These are phyloP conservation scores for Hesperophylax magnus DNA, from an alignment of 1,140 invertebrate species.

Conservation along the genomic window DNA sequence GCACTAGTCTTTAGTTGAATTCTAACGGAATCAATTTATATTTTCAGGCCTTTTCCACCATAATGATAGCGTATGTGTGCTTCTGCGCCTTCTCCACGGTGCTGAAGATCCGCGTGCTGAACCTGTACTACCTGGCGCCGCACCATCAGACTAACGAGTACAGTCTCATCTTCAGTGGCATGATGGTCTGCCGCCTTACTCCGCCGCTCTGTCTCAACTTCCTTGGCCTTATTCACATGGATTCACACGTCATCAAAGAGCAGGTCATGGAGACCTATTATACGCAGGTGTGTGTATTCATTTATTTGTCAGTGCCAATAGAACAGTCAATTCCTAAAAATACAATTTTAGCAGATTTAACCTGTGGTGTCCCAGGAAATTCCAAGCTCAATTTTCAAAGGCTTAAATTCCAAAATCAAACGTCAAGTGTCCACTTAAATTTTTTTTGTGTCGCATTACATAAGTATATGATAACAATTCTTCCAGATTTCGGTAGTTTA, in stretches of 20 bases:
- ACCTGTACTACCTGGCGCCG: slow-evolving; percentile 97
- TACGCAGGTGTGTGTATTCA: slow-evolving; percentile 78
- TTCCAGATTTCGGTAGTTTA: no score
- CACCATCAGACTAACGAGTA: slow-evolving; percentile 99
- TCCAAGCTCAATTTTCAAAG: no score
- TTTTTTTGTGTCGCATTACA: no score
- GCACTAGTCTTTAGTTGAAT: no score
- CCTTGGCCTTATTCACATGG: slow-evolving; percentile 97
- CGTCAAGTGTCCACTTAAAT: no score
- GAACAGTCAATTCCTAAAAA: no score
- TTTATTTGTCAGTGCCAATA: neutral
- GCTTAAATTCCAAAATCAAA: no score
- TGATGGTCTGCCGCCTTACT: slow-evolving; percentile 97
- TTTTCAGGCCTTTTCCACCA: slow-evolving; percentile 85
- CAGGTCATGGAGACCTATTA: slow-evolving; percentile 88
- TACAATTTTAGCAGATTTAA: no score
- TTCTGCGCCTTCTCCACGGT: slow-evolving; percentile 98
- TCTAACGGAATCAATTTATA: neutral
- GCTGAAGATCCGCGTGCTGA: slow-evolving; percentile 95
- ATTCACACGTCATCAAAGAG: slow-evolving; percentile 94
- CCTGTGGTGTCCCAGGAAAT: no score
- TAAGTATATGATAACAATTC: no score
- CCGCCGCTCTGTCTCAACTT: slow-evolving; percentile 99
- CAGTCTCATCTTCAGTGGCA: slow-evolving; percentile 97
- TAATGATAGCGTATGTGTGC: slow-evolving; percentile 94